Evolutionary conservation across 2,113 vertebrate genomes (phyloP), one percentile per base, ranked within the genome.

Genomic region (Herpetotheres cachinnans): DNA sequence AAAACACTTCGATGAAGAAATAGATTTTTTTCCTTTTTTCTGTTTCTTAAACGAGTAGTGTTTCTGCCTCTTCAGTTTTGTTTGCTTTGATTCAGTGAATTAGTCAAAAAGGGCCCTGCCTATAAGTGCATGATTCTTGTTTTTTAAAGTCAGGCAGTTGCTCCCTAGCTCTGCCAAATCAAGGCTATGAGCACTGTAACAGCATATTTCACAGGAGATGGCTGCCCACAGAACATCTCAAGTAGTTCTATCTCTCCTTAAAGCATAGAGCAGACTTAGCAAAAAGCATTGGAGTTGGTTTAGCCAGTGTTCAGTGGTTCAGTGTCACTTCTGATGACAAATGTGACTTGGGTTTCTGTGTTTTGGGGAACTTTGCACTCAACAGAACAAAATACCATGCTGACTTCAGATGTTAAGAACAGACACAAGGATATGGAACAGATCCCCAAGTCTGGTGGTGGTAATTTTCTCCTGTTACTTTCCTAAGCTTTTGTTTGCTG

Each of bases 391-490:
- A 63, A 16, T 2, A 3, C 3, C 20, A 7, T 16, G 26, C 71
- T 70, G 44, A 11, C 5, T 78, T 46, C 8, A 27, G 49, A 18
- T 54, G 38, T 15, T 30, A 5, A 49, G 72, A 52, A 34, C 47
- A 59, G 73, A 21, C 47, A 12, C 1, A 27, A 54, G 56, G 66
- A 46, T 47, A 7, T 2, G 61, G 81, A 90, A 18, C 70, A 59
- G 36, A 49, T 85, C 72, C 36, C 63, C 1, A 7, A 46, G 52
- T 72, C 82, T 67, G 49, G 22, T 1, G 8, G 55, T 16, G 55
- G 27, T 66, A 21, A 83, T 92, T 81, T 83, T 90, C 89, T 95
- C 80, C 63, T 49, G 34, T 84, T 94, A 38, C 66, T 79, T 96
- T 58, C 58, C 61, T 26, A 22, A 79, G 47, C 36, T 76, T 67